These are phyloP conservation scores for Masnerella sp. DNA, from an alignment of 2,888 invertebrate species.

Conservation along the genomic window DNA sequence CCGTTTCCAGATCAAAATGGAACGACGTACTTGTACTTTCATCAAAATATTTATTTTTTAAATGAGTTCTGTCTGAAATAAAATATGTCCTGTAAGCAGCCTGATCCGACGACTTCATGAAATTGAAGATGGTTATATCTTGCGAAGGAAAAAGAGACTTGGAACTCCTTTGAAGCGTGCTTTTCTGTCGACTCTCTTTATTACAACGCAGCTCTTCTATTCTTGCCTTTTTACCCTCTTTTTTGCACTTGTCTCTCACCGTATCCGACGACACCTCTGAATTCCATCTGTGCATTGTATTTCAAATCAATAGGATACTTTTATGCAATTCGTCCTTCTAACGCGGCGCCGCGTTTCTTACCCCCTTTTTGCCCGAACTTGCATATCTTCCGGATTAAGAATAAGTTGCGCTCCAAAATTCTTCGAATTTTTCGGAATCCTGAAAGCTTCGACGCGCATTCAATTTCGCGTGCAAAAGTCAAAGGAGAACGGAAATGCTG, in stretches of 20 bases:
- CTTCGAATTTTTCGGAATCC: too few species aligned
- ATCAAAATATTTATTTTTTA: slow-evolving; percentile 54
- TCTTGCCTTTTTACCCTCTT: slow-evolving; percentile 15
- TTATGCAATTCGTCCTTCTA: slow-evolving; percentile 56
- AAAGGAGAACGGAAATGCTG: too few species aligned
- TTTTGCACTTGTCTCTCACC: slow-evolving; percentile 44
- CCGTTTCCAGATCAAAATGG: too few species aligned
- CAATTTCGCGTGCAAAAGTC: too few species aligned
- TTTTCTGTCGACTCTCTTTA: slow-evolving; percentile 52
- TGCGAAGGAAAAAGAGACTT: slow-evolving; percentile 44
- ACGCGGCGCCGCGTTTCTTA: slow-evolving; percentile 18
- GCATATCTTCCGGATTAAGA: too few species aligned
- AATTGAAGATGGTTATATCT: slow-evolving; percentile 53
- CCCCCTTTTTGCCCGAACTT: background rate
- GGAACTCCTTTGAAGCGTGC: slow-evolving; percentile 56
- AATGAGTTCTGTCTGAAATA: slow-evolving; percentile 53
- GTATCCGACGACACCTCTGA: slow-evolving; percentile 46
- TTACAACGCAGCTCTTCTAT: slow-evolving; percentile 36
- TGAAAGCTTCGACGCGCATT: too few species aligned
- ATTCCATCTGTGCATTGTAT: slow-evolving; percentile 54
- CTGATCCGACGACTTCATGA: slow-evolving; percentile 55
- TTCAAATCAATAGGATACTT: slow-evolving; percentile 57
- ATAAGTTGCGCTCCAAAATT: too few species aligned
- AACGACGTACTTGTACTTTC: slow-evolving; percentile 32
- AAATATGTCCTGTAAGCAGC: slow-evolving; percentile 54